Base-by-base conservation (phyloP, 2,113 vertebrate genomes). In the Paralichthys olivaceus region DNA sequence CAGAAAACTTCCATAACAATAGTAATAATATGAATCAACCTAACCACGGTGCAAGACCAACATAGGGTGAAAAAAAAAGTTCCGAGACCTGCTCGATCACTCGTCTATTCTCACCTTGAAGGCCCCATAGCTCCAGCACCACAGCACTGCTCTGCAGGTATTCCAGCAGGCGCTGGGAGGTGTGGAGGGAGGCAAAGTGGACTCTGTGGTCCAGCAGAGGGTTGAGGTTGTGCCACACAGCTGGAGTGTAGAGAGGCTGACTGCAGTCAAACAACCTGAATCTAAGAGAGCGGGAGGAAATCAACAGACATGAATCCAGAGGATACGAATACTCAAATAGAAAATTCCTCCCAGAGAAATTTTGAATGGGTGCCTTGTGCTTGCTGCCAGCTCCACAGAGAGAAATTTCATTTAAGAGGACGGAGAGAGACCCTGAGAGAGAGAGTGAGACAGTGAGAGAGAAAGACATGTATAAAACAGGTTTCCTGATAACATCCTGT, bases 121-220 rank as follows among this genome's bases (percentile, higher is more conserved):
- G 95, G 2, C 96, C 96, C 96, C 96, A 97, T 23, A 97, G 93
- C 74, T 97, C 95, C 84, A 97, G 89, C 69, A 96, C 90, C 23
- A 98, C 88, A n/a, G 96, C 96, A 5, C 94, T 96, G 83, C 94
- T 95, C 92, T 96, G 95, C 68, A 97, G 93, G 89, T 96, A 95
- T 74, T 89, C 93, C 26, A 97, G 89, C 75, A 97, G 95, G 12
- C 87, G 84, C 28, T 91, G 93, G 54, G 96, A 96, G 4, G 91
- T 92, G 28, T 86, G 93, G 51, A 94, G 78, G 43, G 94, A 91
- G 54, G 94, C 83, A 63, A 96, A 95, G 17, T 96, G 95, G 20
- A 94, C 28, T 15, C 88, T 90, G 86, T 96, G 94, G 64, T 95
- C 94, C 82, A 97, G 84, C 72, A 94, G 84, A 14, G 95, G 94